phyloP scores from a whole-genome alignment of 2,888 invertebrate species.

The Trichogramma evanescens region DNA sequence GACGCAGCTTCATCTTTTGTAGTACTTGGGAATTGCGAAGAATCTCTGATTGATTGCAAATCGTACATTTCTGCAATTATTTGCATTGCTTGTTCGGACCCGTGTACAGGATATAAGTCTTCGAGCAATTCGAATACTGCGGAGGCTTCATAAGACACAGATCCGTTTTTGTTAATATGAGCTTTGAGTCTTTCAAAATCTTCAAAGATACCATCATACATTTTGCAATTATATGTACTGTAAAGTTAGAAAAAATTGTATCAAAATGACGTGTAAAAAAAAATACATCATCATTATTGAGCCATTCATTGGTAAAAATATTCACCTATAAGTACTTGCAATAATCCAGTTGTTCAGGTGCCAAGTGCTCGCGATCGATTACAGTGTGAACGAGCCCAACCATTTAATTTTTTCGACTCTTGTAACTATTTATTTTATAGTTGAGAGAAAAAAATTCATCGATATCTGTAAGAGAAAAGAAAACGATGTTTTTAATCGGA shows the following conservation, averaged over 20 bases:
- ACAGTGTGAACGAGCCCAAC: too few relatives aligned
- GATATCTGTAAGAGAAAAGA: too few relatives aligned
- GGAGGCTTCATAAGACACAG: conserved; percentile 16
- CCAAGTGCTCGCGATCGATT: too few relatives aligned
- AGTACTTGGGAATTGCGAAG: neutral
- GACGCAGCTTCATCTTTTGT: neutral
- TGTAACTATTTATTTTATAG: too few relatives aligned
- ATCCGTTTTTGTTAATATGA: conserved; percentile 10
- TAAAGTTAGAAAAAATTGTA: neutral
- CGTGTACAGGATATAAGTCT: conserved; percentile 11
- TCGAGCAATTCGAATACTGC: conserved; percentile 24
- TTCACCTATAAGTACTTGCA: too few relatives aligned
- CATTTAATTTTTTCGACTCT: too few relatives aligned
- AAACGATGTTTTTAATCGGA: too few relatives aligned
- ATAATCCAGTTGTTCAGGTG: too few relatives aligned
- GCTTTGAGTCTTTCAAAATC: conserved; percentile 20
- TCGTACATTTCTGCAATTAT: conserved; percentile 20
- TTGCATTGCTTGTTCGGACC: conserved; percentile 10
- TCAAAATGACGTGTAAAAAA: neutral
- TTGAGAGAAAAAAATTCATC: too few relatives aligned
- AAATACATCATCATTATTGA: neutral
- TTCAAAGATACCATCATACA: conserved; percentile 18
- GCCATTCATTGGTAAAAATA: neutral
- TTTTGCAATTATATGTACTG: conserved; percentile 7
- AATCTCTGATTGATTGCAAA: conserved; percentile 14